Evolutionary conservation across 2,797 vertebrate species (phyloP).

Genomic region (Danio tinwini): DNA sequence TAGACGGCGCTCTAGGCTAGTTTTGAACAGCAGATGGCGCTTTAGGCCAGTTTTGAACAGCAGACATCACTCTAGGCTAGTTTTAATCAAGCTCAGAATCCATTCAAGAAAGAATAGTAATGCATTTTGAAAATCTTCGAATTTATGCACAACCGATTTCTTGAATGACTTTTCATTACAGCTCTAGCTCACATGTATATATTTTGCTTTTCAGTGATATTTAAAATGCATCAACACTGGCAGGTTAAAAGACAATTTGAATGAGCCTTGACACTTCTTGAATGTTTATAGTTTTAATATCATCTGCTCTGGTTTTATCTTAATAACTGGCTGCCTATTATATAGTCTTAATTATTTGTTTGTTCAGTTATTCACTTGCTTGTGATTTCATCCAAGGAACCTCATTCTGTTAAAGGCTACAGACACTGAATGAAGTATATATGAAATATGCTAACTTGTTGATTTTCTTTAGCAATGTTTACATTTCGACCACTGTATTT

Average conservation of each 20-base stretch:
- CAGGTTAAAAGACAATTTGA: slow-evolving; percentile 4
- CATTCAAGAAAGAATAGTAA: too few relatives aligned
- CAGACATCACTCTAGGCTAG: too few relatives aligned
- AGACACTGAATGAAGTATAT: slow-evolving; percentile 45
- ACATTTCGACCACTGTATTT: slow-evolving; percentile 68
- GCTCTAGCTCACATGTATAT: not conserved
- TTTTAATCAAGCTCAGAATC: too few relatives aligned
- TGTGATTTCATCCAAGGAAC: slow-evolving; percentile 31
- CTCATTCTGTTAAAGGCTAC: not conserved
- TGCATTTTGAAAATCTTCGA: too few relatives aligned
- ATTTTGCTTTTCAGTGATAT: slow-evolving; percentile 4
- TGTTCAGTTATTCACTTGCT: not conserved
- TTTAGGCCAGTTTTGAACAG: too few relatives aligned
- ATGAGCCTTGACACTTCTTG: slow-evolving; percentile 9
- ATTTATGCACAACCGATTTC: too few relatives aligned
- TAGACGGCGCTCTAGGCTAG: too few relatives aligned
- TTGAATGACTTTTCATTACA: too few relatives aligned
- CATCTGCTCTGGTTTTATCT: not conserved
- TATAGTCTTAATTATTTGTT: not conserved
- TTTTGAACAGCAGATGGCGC: too few relatives aligned
- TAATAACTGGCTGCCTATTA: not conserved
- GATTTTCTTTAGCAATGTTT: slow-evolving; percentile 59
- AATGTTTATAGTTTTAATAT: not conserved
- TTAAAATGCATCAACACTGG: not conserved
- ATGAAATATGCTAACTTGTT: slow-evolving; percentile 33